These are phyloP conservation scores for Drosophila subobscura DNA, from an alignment of 1,140 invertebrate genomes.

Conservation along the genomic window DNA sequence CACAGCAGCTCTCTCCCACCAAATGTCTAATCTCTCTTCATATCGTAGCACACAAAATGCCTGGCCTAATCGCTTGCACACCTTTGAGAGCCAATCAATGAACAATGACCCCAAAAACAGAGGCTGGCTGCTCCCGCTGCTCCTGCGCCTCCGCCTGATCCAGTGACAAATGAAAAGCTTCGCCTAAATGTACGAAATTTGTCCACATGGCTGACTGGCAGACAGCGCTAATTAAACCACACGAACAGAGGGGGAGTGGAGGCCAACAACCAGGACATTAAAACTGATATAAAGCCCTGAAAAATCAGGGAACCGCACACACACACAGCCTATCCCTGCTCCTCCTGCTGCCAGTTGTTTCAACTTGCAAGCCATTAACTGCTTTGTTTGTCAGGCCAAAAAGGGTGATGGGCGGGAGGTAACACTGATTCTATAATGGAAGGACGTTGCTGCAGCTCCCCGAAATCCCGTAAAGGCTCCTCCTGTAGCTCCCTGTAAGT, in stretches of 20 bases:
- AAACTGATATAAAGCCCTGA: constrained; percentile 66
- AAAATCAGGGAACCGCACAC: constrained; percentile 39
- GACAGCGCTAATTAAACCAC: constrained; percentile 77
- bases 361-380: constrained; percentile 70
- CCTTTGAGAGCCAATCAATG: constrained; percentile 34
- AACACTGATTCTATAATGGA: constrained; percentile 72
- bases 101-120: not conserved
- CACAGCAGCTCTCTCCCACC: not conserved
- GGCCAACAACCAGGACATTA: constrained; percentile 29
- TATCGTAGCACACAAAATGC: constrained; percentile 14
- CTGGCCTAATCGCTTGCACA: constrained; percentile 52
- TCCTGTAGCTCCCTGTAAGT: constrained; percentile 59
- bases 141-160: too few relatives aligned
- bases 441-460: constrained; percentile 28
- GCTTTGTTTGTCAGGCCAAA: constrained; percentile 51
- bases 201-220: constrained; percentile 69
- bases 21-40: not conserved
- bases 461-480: constrained; percentile 33
- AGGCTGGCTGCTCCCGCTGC: not conserved
- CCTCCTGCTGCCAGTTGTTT: constrained; percentile 27
- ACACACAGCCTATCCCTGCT: not conserved
- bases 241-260: constrained; percentile 14
- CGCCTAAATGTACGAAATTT: constrained; percentile 69
- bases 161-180: constrained; percentile 42
- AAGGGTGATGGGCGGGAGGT: not conserved